Evolutionary conservation across 2,113 vertebrate genomes (phyloP).

Genomic region (Syngnathus typhle): DNA sequence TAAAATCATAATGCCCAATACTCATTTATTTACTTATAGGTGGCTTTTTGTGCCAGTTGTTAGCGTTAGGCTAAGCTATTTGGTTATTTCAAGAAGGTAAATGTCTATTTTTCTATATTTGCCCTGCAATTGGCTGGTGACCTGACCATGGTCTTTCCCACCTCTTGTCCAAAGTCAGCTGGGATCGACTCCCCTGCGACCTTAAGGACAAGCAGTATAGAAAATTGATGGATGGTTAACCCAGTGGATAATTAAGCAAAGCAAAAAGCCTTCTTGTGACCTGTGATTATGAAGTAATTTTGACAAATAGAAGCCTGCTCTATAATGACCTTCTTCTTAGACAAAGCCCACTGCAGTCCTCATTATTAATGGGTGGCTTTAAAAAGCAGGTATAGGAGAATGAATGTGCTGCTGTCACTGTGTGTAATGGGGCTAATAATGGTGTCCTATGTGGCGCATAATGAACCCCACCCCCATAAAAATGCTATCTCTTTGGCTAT

Average conservation of each 20-base stretch:
- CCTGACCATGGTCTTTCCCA: neutral
- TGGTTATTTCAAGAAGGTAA: too few species aligned
- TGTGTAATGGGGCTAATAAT: conserved; percentile 78
- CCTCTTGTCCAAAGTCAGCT: neutral
- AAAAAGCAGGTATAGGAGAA: conserved; percentile 73
- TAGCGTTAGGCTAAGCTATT: too few species aligned
- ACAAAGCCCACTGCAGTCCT: conserved; percentile 42
- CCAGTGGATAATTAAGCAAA: conserved; percentile 67
- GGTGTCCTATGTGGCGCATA: conserved; percentile 64
- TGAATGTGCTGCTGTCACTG: conserved; percentile 71
- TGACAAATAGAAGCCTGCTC: conserved; percentile 67
- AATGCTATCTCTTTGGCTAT: conserved; percentile 42
- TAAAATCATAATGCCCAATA: too few species aligned
- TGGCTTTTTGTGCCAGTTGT: too few species aligned
- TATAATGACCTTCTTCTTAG: conserved; percentile 66
- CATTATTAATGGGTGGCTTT: conserved; percentile 71
- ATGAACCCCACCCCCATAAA: conserved; percentile 61
- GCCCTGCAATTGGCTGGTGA: neutral
- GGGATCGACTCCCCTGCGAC: neutral
- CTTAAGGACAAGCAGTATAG: neutral
- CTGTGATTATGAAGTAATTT: conserved; percentile 72
- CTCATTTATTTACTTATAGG: too few species aligned
- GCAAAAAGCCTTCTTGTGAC: conserved; percentile 65
- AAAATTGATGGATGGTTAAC: conserved; percentile 13
- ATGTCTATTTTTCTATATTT: neutral